phyloP scores from a whole-genome alignment of 2,888 invertebrate species.

The Dysmachus trigonus region DNA sequence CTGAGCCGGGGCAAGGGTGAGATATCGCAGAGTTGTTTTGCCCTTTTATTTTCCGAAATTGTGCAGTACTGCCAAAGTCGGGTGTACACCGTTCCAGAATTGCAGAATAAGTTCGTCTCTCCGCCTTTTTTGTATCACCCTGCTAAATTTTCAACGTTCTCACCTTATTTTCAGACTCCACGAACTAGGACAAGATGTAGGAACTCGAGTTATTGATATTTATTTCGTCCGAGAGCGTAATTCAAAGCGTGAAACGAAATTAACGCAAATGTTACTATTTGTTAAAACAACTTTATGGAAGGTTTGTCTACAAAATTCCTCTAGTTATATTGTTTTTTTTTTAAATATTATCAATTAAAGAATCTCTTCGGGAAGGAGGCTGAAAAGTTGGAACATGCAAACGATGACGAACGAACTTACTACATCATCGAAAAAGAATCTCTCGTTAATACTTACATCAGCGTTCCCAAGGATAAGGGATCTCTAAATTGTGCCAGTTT shows the following conservation, averaged over 20 bases:
- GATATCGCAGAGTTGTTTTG: conserved; percentile 91
- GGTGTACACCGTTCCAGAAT: conserved; percentile 92
- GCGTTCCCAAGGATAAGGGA: conserved; percentile 97
- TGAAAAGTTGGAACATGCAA: conserved; percentile 97
- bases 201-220: conserved; percentile 90
- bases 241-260: conserved; percentile 93
- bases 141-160: background rate
- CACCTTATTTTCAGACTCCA: conserved; percentile 74
- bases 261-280: conserved; percentile 93
- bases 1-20: conserved; percentile 92
- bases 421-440: conserved; percentile 99
- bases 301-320: conserved; percentile 63
- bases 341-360: conserved; percentile 70
- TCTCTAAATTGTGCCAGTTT: conserved; percentile 98
- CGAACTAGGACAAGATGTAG: conserved; percentile 95
- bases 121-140: conserved; percentile 46
- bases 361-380: conserved; percentile 97
- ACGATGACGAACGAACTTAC: conserved; percentile 97
- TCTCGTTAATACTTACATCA: conserved; percentile 95
- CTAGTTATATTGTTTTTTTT: background rate
- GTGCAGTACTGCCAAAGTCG: conserved; percentile 98
- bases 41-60: conserved; percentile 95
- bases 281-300: conserved; percentile 98
- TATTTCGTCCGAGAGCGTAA: conserved; percentile 93
- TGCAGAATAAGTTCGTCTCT: conserved; percentile 86